Base-by-base conservation (phyloP, 2,888 invertebrate genomes). In the Perdita meconis region DNA sequence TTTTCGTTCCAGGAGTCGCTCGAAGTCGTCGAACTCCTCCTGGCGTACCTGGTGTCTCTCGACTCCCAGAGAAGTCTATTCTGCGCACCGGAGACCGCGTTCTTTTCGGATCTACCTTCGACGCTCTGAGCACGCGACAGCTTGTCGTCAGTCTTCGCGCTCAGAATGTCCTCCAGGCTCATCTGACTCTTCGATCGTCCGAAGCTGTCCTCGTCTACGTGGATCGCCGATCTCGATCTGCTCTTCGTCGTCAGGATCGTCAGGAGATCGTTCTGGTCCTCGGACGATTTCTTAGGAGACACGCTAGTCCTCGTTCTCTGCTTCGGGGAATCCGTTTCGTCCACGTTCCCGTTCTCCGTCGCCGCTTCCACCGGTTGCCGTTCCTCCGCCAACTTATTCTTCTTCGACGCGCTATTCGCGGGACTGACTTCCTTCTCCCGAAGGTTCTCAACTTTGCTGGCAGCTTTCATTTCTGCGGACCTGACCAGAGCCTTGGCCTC, bases 81-180 rank as follows among this genome's bases (percentile, higher is more conserved):
- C 3, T 50, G 74, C 0, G 5, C 6, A 2, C 0, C 30, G 0
- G 66, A 5, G 1, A 38, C 1, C 0, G 42, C 51, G 19, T 16
- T 77, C 16, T 72, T 84, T 26, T 86, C 83, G 5, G 61, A 38
- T 57, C 56, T 73, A 10, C 42, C 50, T 4, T 82, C 80, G 1
- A 22, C 59, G 59, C 73, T 86, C 42, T 79, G 82, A n/a, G 68
- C 72, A 1, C 85, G 83, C 1, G 77, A 64, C 0, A 83, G 16
- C 24, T 86, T 87, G 0, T 74, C 26, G 8, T 89, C 86, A 1
- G 65, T 13, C 65, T 88, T 90, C 3, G 85, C 87, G 3, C 82
- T 84, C 1, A 91, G 80, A 12, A 91, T 91, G 16, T 92, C 91
- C 34, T 92, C 91, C 22, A 92, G 70, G 24, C 89, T 90, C 90